Evolutionary conservation across 2,113 vertebrate genomes (phyloP).

Genomic region (Cheilinus undulatus): DNA sequence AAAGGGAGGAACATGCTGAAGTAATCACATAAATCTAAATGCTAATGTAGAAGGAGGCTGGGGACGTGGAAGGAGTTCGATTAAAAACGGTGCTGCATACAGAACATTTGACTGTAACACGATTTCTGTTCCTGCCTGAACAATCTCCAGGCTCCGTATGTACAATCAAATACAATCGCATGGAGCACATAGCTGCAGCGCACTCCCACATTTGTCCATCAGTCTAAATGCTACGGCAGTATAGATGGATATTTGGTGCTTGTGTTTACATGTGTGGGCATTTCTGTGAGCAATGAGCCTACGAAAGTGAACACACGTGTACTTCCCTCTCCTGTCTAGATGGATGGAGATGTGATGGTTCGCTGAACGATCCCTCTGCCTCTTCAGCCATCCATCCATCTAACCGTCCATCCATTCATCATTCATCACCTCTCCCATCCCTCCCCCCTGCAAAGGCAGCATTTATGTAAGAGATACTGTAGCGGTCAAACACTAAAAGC

Average conservation of each 20-base stretch:
- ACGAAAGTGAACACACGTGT: neutral
- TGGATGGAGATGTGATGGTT: conserved; percentile 40
- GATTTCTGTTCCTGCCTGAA: neutral
- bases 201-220: neutral
- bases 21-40: conserved; percentile 45
- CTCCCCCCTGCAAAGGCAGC: conserved; percentile 17
- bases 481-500: conserved; percentile 51
- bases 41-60: conserved; percentile 32
- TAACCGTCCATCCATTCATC: conserved; percentile 34
- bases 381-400: conserved; percentile 32
- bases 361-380: conserved; percentile 23
- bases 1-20: neutral
- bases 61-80: neutral
- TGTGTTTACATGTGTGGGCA: conserved; percentile 28
- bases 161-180: neutral
- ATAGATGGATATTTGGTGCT: conserved; percentile 1
- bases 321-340: conserved; percentile 15
- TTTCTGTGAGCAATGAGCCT: conserved; percentile 14
- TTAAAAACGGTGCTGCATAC: conserved; percentile 4
- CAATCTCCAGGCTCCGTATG: neutral
- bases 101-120: conserved; percentile 13
- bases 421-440: conserved; percentile 28
- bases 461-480: conserved; percentile 64
- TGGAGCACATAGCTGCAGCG: neutral
- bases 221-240: conserved; percentile 5